A percentile compares a stretch with the other conserved stretches of the same genome.
phyloP scores from a whole-genome alignment of 2,797 vertebrate genomes.

The Eupleurogrammus muticus region DNA sequence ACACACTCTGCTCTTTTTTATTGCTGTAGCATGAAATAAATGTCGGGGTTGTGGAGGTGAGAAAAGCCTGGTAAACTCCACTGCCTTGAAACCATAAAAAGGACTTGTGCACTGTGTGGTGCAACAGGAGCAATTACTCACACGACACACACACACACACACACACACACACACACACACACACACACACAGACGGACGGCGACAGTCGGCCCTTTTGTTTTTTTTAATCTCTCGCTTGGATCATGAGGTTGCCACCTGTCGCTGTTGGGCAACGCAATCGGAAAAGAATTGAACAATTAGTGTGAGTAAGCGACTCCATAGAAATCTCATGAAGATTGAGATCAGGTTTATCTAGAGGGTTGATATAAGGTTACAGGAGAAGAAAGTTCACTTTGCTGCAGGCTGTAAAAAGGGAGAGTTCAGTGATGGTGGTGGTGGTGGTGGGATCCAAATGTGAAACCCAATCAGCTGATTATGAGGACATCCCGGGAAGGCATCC shows the following conservation, averaged over 20 bases:
- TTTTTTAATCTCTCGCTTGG: background rate
- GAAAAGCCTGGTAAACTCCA: slow-evolving; percentile 9
- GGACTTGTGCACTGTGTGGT: background rate
- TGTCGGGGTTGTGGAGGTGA: slow-evolving; percentile 9
- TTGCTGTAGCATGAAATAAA: slow-evolving; percentile 11
- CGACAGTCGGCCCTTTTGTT: slow-evolving; percentile 3
- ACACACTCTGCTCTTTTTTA: background rate
- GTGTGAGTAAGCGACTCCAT: background rate
- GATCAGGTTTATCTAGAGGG: slow-evolving; percentile 11
- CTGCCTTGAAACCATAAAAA: background rate
- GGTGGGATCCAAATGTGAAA: slow-evolving; percentile 29
- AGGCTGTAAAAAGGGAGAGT: background rate
- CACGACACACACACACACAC: background rate
- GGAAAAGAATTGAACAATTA: background rate
- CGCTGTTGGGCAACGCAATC: background rate
- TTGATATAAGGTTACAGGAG: slow-evolving; percentile 24
- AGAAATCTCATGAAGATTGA: background rate
- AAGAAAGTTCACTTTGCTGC: slow-evolving; percentile 15
- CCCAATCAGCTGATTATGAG: slow-evolving; percentile 60
- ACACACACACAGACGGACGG: background rate
- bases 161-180: background rate
- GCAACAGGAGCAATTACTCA: slow-evolving; percentile 16
- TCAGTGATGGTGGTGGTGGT: slow-evolving; percentile 3
- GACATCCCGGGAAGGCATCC: slow-evolving; percentile 53
- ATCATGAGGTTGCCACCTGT: background rate